Percentiles rank a stretch among this genome's conserved stretches.
These are phyloP conservation scores for Quadriops clusia DNA, from an alignment of 2,888 invertebrate genomes.

Conservation along the genomic window DNA sequence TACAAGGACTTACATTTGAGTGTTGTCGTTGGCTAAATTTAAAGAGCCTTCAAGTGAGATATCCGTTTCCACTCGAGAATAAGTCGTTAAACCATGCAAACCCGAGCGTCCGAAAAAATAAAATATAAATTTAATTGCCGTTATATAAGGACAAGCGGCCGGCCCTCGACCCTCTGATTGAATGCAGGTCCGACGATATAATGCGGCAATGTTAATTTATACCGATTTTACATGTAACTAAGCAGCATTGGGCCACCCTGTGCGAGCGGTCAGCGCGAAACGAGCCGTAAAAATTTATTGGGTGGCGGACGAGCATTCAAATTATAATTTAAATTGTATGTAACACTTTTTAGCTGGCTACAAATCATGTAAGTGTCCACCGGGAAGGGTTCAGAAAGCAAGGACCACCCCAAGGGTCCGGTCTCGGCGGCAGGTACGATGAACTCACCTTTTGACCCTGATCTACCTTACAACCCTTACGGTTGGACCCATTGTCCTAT, in stretches of 20 bases:
- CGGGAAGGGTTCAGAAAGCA: constrained; percentile 17
- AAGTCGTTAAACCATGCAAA: too few relatives aligned
- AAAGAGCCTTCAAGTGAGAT: too few relatives aligned
- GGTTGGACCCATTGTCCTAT: constrained; percentile 17
- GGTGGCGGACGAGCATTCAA: constrained; percentile 26
- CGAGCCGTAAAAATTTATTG: constrained; percentile 27
- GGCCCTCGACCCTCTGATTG: too few relatives aligned
- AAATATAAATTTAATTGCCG: too few relatives aligned
- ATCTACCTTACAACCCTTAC: constrained; percentile 21
- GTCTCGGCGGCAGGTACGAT: constrained; percentile 24
- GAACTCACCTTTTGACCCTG: constrained; percentile 25
- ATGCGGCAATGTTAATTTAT: constrained; percentile 31
- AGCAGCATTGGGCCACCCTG: constrained; percentile 1
- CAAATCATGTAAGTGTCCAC: constrained; percentile 28
- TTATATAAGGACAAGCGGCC: too few relatives aligned
- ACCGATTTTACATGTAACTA: constrained; percentile 13
- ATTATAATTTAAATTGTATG: constrained; percentile 28
- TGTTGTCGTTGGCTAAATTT: too few relatives aligned
- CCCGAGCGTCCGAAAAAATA: too few relatives aligned
- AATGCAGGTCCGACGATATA: constrained; percentile 24
- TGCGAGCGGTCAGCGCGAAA: constrained; percentile 1
- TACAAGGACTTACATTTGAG: too few relatives aligned
- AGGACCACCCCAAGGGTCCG: constrained; percentile 23
- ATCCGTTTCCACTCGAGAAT: too few relatives aligned
- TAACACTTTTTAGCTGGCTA: constrained; percentile 31